Percentiles rank a stretch among this genome's conserved stretches.
Evolutionary conservation across 2,113 vertebrate genomes (phyloP).

Genomic region (Platanista minor): DNA sequence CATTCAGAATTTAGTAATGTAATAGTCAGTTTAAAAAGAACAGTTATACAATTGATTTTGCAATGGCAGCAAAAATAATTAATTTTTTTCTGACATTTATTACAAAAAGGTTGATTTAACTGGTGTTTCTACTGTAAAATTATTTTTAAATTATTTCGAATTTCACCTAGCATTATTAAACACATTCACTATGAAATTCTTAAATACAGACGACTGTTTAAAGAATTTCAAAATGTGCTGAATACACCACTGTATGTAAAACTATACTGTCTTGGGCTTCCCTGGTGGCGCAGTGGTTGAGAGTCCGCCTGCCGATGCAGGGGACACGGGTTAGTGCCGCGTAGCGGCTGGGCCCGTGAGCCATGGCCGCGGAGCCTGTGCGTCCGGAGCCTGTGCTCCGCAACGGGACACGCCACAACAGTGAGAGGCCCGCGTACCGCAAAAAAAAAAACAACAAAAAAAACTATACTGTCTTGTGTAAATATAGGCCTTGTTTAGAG

Average conservation of each 20-base stretch:
- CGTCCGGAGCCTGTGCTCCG: too few species aligned
- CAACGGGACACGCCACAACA: too few species aligned
- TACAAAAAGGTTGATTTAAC: slow-evolving; percentile 83
- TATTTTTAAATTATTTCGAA: slow-evolving; percentile 84
- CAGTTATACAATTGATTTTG: slow-evolving; percentile 85
- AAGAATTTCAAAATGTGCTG: slow-evolving; percentile 80
- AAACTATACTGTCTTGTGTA: slow-evolving; percentile 80
- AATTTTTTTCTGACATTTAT: slow-evolving; percentile 84
- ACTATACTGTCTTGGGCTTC: slow-evolving; percentile 79
- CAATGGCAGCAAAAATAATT: slow-evolving; percentile 81
- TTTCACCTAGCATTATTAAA: slow-evolving; percentile 84
- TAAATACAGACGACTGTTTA: slow-evolving; percentile 75
- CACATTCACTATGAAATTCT: slow-evolving; percentile 79
- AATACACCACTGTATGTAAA: slow-evolving; percentile 77
- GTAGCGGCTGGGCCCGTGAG: too few species aligned
- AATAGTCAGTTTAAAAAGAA: slow-evolving; percentile 82
- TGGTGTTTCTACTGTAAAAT: slow-evolving; percentile 85
- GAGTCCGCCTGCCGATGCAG: too few species aligned
- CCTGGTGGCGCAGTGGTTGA: too few species aligned
- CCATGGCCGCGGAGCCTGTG: too few species aligned
- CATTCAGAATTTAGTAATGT: slow-evolving; percentile 82
- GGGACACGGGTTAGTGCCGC: too few species aligned
- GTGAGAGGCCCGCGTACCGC: too few species aligned
- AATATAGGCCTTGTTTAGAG: slow-evolving; percentile 84
- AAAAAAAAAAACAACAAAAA: too few species aligned